phyloP scores from a whole-genome alignment of 1,140 invertebrate species.

The Daktulosphaira vitifoliae region DNA sequence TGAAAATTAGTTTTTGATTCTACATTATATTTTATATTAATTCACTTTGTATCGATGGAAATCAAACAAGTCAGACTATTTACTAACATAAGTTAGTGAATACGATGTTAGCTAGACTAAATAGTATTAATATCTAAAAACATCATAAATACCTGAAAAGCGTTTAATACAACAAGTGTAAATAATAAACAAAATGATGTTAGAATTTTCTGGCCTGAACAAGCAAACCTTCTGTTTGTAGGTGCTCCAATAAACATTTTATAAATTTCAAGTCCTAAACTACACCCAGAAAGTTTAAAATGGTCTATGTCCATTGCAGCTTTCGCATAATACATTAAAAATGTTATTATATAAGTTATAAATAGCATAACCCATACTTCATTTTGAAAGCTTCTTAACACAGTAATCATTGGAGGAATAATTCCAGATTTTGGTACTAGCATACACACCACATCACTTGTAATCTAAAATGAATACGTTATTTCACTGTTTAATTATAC shows the following conservation, averaged over 20 bases:
- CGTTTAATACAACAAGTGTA: constrained; percentile 39
- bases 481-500: too few relatives aligned
- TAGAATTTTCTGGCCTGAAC: constrained; percentile 40
- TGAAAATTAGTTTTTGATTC: too few relatives aligned
- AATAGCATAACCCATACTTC: constrained; percentile 42
- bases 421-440: constrained; percentile 43
- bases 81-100: too few relatives aligned
- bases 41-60: too few relatives aligned
- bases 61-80: too few relatives aligned
- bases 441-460: constrained; percentile 43
- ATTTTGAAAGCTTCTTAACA: constrained; percentile 42
- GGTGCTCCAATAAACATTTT: constrained; percentile 18
- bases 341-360: constrained; percentile 35
- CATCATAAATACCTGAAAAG: constrained; percentile 19
- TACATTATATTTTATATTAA: too few relatives aligned
- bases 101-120: too few relatives aligned
- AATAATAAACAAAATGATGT: constrained; percentile 40
- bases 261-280: constrained; percentile 26
- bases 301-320: not conserved
- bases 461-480: constrained; percentile 36
- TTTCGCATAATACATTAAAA: constrained; percentile 38
- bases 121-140: too few relatives aligned
- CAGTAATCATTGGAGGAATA: constrained; percentile 44
- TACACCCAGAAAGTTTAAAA: not conserved
- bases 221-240: constrained; percentile 32